phyloP scores from a whole-genome alignment of 1,140 invertebrate species.

The Odontomachus brunneus region DNA sequence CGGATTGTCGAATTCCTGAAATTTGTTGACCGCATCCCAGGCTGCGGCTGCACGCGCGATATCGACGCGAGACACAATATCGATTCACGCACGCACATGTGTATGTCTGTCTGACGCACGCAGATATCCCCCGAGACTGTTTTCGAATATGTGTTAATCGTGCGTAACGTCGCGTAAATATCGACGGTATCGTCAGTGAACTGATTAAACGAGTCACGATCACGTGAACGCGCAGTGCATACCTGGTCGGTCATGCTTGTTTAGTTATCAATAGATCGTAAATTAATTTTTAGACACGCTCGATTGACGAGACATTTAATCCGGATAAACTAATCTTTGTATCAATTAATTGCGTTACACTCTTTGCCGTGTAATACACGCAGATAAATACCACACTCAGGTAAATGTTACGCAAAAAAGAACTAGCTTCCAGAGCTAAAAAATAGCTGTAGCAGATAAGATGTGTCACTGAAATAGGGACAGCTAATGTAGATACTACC shows the following conservation, averaged over 20 bases:
- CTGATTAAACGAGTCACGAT: conserved; percentile 38
- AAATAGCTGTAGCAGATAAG: too few species aligned
- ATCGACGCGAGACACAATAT: conserved; percentile 9
- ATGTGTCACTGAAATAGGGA: too few species aligned
- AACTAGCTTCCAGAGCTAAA: too few species aligned
- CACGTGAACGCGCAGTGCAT: conserved; percentile 25
- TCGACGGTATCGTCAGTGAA: neutral
- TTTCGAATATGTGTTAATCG: conserved; percentile 23
- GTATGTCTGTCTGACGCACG: neutral
- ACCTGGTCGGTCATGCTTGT: neutral
- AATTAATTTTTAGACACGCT: neutral
- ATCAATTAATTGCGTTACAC: neutral
- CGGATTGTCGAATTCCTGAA: neutral
- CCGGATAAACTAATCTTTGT: neutral
- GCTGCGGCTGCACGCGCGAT: neutral
- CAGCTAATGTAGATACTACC: too few species aligned
- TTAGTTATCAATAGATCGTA: conserved; percentile 16
- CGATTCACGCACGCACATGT: neutral
- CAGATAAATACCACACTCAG: too few species aligned
- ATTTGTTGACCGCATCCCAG: neutral
- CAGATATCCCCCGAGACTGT: conserved; percentile 16
- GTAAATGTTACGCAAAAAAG: too few species aligned
- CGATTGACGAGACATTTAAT: neutral
- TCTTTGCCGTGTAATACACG: too few species aligned
- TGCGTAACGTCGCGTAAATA: conserved; percentile 19